Evolutionary conservation across 2,888 invertebrate genomes (phyloP).

Genomic region (Calephelis perditalis): DNA sequence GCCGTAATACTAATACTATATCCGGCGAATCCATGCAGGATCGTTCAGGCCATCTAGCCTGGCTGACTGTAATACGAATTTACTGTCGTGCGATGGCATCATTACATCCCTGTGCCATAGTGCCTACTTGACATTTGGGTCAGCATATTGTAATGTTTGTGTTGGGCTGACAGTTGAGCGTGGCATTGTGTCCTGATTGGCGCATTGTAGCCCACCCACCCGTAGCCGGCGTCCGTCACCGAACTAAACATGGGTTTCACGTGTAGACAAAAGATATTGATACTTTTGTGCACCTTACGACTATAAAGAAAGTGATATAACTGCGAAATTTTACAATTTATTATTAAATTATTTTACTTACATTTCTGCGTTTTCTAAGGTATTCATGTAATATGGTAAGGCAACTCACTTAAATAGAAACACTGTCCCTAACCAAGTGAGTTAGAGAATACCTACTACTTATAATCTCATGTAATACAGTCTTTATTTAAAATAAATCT

Average conservation of each 20-base stretch:
- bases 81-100: too few relatives aligned
- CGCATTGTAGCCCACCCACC: constrained; percentile 52
- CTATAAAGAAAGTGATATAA: constrained; percentile 26
- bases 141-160: constrained; percentile 32
- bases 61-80: too few relatives aligned
- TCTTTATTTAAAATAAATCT: too few relatives aligned
- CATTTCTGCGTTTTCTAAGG: background rate
- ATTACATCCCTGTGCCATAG: background rate
- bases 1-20: too few relatives aligned
- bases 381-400: too few relatives aligned
- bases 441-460: too few relatives aligned
- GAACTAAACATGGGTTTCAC: constrained; percentile 58
- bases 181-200: constrained; percentile 49
- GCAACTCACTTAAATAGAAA: too few relatives aligned
- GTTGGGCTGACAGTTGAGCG: constrained; percentile 40
- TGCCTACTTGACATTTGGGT: constrained; percentile 25
- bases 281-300: constrained; percentile 41
- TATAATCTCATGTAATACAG: too few relatives aligned
- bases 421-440: too few relatives aligned
- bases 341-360: constrained; percentile 14
- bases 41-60: too few relatives aligned
- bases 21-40: too few relatives aligned
- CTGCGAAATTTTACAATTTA: constrained; percentile 23
- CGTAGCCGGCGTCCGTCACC: constrained; percentile 45
- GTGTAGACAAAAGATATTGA: constrained; percentile 55